Conservation (phyloP, 2,797 vertebrate genomes). For the Hafferia zeledoni region DNA sequence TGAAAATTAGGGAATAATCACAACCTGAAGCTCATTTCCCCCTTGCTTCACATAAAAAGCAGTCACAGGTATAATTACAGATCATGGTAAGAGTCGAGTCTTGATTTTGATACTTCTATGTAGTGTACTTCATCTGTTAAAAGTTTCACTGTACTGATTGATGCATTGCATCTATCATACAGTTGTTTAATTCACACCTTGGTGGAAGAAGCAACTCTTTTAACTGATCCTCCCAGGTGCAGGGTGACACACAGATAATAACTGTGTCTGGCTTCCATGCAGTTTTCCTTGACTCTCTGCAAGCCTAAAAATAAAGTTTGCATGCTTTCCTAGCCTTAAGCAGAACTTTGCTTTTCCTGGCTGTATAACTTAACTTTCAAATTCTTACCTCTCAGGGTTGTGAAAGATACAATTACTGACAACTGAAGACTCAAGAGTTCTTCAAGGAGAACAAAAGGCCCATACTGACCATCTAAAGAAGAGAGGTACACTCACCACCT, state of each 20-base stretch:
- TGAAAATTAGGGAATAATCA: constrained; percentile 1
- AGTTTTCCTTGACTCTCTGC: neutral
- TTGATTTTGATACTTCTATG: neutral
- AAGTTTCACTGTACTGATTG: neutral
- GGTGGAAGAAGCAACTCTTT: neutral
- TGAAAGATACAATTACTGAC: neutral
- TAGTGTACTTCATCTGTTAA: neutral
- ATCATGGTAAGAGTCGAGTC: neutral
- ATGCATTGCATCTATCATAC: neutral
- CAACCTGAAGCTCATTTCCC: neutral
- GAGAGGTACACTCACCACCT: accelerated
- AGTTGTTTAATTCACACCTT: neutral
- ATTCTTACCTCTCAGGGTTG: neutral
- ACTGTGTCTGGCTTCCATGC: neutral
- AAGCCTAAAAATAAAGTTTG: neutral
- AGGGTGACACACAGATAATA: neutral
- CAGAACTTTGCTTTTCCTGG: neutral
- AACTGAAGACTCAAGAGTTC: neutral
- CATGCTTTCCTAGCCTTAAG: neutral
- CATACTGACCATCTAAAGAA: neutral
- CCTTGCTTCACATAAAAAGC: neutral
- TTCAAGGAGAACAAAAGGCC: neutral
- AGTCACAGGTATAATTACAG: neutral
- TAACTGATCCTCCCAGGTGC: neutral
- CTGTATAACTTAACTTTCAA: neutral